These are phyloP conservation scores for Phalanger gymnotis DNA, from an alignment of 2,797 vertebrate species.

Conservation along the genomic window DNA sequence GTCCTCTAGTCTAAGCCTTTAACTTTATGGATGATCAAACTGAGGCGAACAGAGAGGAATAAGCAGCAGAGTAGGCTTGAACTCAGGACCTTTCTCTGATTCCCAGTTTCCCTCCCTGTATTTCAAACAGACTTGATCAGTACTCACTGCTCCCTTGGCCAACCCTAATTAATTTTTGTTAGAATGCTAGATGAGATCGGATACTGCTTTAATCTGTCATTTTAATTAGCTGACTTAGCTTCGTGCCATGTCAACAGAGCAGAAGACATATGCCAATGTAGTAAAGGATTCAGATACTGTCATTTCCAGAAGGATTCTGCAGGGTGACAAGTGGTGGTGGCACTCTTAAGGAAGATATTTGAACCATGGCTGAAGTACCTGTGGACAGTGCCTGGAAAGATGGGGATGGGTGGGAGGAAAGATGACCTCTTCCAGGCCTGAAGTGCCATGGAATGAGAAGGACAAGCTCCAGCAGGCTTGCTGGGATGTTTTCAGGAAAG, in stretches of 20 bases:
- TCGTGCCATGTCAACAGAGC: neutral
- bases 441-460: neutral
- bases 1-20: neutral
- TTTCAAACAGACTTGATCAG: neutral
- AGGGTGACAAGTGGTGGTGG: neutral
- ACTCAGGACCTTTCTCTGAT: neutral
- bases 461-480: neutral
- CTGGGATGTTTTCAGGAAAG: conserved; percentile 4
- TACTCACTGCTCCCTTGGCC: neutral
- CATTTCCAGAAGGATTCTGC: neutral
- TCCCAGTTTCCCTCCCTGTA: neutral
- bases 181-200: neutral
- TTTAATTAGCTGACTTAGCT: neutral
- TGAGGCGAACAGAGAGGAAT: neutral
- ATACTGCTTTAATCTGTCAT: neutral
- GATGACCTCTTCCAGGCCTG: neutral
- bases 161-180: neutral
- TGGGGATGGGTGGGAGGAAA: neutral
- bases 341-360: neutral
- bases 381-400: neutral
- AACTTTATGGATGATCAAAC: neutral
- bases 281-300: neutral
- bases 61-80: neutral
- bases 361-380: neutral
- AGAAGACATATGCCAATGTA: neutral